Evolutionary conservation across 2,888 invertebrate genomes (phyloP).

Genomic region (Drosophila niveifrons): DNA sequence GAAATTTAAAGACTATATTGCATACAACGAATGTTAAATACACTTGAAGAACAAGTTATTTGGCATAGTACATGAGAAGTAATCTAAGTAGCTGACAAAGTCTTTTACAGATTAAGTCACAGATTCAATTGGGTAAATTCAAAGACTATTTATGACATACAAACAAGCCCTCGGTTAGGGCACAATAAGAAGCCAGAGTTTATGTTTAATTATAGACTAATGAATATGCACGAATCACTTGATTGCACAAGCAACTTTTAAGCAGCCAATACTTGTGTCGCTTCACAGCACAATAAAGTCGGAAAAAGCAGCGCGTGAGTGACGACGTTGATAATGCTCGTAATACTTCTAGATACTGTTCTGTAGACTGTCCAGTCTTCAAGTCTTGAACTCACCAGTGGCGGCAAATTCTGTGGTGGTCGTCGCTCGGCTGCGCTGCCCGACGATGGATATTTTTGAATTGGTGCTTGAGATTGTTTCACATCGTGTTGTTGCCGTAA

Average conservation of each 20-base stretch:
- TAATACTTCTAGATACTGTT: slow-evolving; percentile 8
- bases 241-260: background rate
- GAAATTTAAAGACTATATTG: background rate
- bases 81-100: too few species aligned
- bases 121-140: background rate
- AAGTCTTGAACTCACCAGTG: slow-evolving; percentile 76
- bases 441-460: slow-evolving; percentile 60
- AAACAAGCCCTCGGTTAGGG: background rate
- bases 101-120: background rate
- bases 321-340: slow-evolving; percentile 14
- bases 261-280: background rate
- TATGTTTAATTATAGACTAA: slow-evolving; percentile 17
- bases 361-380: background rate
- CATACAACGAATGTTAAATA: background rate
- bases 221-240: slow-evolving; percentile 26
- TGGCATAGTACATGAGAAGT: too few species aligned
- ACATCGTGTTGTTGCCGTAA: slow-evolving; percentile 53
- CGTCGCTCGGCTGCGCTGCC: slow-evolving; percentile 79
- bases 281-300: background rate
- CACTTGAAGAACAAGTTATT: background rate
- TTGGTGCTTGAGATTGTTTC: slow-evolving; percentile 58
- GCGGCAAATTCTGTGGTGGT: slow-evolving; percentile 84
- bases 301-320: background rate
- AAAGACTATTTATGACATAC: background rate
- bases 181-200: slow-evolving; percentile 1